These are phyloP conservation scores for Orientallactaga bullata DNA, from an alignment of 2,113 vertebrate genomes.

Conservation along the genomic window DNA sequence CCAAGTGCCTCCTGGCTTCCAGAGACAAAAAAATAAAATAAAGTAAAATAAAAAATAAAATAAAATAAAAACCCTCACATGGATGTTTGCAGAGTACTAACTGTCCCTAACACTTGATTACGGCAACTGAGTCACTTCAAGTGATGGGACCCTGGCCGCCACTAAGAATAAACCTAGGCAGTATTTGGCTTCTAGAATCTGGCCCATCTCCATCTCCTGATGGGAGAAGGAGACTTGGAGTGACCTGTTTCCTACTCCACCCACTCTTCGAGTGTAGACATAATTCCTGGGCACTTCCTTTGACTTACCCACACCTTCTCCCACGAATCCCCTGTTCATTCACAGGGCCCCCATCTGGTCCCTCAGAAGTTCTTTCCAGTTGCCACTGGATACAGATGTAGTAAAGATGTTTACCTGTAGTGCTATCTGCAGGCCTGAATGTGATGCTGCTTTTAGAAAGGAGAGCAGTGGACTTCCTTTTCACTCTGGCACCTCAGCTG, in stretches of 20 bases:
- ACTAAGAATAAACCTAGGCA: not conserved
- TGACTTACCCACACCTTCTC: not conserved
- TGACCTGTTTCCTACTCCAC: not conserved
- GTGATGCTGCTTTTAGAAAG: not conserved
- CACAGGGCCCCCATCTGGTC: not conserved
- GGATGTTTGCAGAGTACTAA: not conserved
- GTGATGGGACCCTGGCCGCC: not conserved
- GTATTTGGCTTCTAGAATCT: not conserved
- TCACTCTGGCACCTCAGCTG: not conserved
- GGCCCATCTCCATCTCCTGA: not conserved
- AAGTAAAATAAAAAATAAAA: too few species aligned
- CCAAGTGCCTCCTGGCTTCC: not conserved
- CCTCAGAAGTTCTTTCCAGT: not conserved
- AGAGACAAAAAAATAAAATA: not conserved
- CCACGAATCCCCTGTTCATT: not conserved
- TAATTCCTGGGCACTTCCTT: not conserved
- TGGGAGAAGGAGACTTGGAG: not conserved
- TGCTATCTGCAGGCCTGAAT: not conserved
- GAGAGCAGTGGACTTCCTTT: not conserved
- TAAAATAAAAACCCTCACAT: fast-evolving
- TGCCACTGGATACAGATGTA: not conserved
- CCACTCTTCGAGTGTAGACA: not conserved
- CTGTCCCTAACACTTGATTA: not conserved
- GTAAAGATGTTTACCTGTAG: fast-evolving
- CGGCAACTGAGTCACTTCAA: too few species aligned